These are phyloP conservation scores for Oophaga sylvatica DNA, from an alignment of 2,797 vertebrate genomes.

Conservation along the genomic window DNA sequence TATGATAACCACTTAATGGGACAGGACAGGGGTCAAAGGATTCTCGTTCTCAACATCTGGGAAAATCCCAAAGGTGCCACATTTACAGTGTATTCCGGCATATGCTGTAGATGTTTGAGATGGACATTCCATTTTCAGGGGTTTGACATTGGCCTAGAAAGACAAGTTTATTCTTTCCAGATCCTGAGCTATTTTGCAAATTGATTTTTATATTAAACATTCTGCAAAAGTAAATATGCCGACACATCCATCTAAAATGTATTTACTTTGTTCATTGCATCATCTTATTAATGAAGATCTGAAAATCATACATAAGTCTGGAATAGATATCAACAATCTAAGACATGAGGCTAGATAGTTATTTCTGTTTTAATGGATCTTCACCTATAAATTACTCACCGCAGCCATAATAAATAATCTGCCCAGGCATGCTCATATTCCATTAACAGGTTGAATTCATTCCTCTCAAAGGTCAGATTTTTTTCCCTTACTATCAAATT, in stretches of 20 bases:
- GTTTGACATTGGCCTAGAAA: background rate
- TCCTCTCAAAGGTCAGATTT: background rate
- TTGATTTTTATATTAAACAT: background rate
- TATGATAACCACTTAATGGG: no score
- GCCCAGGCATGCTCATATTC: background rate
- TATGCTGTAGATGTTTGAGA: no score
- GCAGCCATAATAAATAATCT: background rate
- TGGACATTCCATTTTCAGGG: no score
- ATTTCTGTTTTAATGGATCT: conserved; percentile 21
- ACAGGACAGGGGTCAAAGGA: no score
- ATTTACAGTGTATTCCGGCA: no score
- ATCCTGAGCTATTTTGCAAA: background rate
- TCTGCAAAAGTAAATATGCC: background rate
- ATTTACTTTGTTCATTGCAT: background rate
- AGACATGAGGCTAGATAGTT: background rate
- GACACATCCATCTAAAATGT: background rate
- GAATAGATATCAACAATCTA: background rate
- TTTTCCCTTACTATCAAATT: background rate
- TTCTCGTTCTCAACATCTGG: no score
- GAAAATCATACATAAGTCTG: background rate
- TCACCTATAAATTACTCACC: conserved; percentile 29
- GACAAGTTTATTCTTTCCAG: background rate
- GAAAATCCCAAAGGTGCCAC: no score
- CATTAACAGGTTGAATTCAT: conserved; percentile 16
- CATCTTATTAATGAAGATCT: background rate